These are phyloP conservation scores for Oryctolagus cuniculus DNA, from an alignment of 2,113 vertebrate genomes.

Conservation along the genomic window mOryCun1.1 NC_091453.1:85443501-85444000, in stretches of 20 bases:
- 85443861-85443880: neutral
- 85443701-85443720: neutral
- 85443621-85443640: neutral
- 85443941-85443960: conserved; percentile 31
- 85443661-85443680: conserved; percentile 9
- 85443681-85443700: neutral
- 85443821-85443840: conserved; percentile 9
- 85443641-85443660: conserved; percentile 3
- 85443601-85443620: conserved; percentile 28
- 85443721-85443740: neutral
- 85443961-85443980: conserved; percentile 11
- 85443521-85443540: conserved; percentile 19
- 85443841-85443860: neutral
- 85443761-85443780: neutral
- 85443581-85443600: conserved; percentile 51
- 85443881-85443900: conserved; percentile 37
- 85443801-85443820: conserved; percentile 22
- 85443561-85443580: conserved; percentile 1
- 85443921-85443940: conserved; percentile 32
- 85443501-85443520: conserved; percentile 27
- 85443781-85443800: neutral
- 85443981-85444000: neutral
- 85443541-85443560: neutral
- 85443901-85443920: conserved; percentile 1
- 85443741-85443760: conserved; percentile 29